Evolutionary conservation across 2,888 invertebrate species (phyloP), one percentile per base, ranked within the genome.

Genomic region (Drosophila neotestacea): DNA sequence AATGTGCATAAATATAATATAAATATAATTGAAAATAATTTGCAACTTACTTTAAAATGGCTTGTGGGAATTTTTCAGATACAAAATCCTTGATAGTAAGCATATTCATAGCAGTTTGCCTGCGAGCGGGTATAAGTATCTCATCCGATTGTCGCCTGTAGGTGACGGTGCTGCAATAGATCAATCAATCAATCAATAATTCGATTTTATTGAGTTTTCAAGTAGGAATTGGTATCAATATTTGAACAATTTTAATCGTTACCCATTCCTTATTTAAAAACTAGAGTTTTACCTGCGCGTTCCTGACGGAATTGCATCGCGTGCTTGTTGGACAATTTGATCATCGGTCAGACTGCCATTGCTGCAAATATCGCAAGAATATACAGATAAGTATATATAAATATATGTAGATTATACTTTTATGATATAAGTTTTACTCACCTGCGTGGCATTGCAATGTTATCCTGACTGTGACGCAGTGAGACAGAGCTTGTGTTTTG

Each of bases 31-130:
- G 16, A 16, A 4, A 5, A 7, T 39, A 2, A 32, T 6, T 32
- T 7, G 32, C 7, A 32, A 6, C 90, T 86, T 75, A 92, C 92
- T 91, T 86, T 27, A 92, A 64, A 58, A 89, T 78, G 7, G 92
- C 88, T 28, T 90, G 73, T 0, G 87, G 81, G 46, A 91, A 92
- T 66, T 89, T 74, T 4, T 16, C 62, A 27, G 73, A 70, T 2
- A 92, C 85, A 71, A 92, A 91, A n/a, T 72, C 64, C 74, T 91
- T 90, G 30, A 92, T 84, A 13, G 63, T 22, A 0, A 9, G 22
- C 6, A 22, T 22, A 34, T 48, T 32, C 5, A 32, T 13, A 1
- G 9, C 22, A 10, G 36, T 6, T 27, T 36, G 36, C 7, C 2
- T 22, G 2, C 6, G 36, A 50, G 11, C 22, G 1, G 4, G 4